These are phyloP conservation scores for Drosophila bifasciata DNA, from an alignment of 1,140 invertebrate genomes.

Conservation along the genomic window DNA sequence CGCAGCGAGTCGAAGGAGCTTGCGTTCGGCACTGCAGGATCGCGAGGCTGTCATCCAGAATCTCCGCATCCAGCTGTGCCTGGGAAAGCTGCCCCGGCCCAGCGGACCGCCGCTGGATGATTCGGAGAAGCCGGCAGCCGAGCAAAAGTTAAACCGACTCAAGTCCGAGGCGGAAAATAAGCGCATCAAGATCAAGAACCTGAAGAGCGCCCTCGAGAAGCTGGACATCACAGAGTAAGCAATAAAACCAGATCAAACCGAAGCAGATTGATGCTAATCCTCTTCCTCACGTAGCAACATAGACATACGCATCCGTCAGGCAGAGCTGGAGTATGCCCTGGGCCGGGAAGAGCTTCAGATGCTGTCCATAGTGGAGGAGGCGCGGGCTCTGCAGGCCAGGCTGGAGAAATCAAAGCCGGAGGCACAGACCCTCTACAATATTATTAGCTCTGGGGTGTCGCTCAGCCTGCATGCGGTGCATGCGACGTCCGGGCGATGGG, in stretches of 20 bases:
- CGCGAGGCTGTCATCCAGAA: constrained; percentile 93
- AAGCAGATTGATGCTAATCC: not conserved
- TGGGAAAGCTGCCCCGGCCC: constrained; percentile 82
- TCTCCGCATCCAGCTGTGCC: constrained; percentile 84
- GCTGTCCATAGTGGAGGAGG: constrained; percentile 92
- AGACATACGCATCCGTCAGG: constrained; percentile 94
- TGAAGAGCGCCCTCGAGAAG: constrained; percentile 89
- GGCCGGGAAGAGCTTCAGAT: constrained; percentile 94
- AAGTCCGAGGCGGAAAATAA: constrained; percentile 90
- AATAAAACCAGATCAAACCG: not conserved
- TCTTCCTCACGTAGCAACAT: constrained; percentile 88
- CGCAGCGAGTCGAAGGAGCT: constrained; percentile 88
- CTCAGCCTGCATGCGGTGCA: constrained; percentile 87
- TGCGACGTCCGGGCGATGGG: constrained; percentile 87
- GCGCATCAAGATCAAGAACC: constrained; percentile 89
- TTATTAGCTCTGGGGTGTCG: constrained; percentile 82
- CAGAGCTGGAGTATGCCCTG: constrained; percentile 94
- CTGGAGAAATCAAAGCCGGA: constrained; percentile 87
- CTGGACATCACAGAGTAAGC: constrained; percentile 91
- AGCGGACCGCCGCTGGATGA: constrained; percentile 82
- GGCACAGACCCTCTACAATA: constrained; percentile 73
- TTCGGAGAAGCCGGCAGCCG: constrained; percentile 84
- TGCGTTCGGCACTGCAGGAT: constrained; percentile 89
- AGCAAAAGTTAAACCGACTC: constrained; percentile 88
- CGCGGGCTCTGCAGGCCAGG: constrained; percentile 90